Evolutionary conservation across 2,797 vertebrate species (phyloP).

Genomic region (Otolemur crassicaudatus): DNA sequence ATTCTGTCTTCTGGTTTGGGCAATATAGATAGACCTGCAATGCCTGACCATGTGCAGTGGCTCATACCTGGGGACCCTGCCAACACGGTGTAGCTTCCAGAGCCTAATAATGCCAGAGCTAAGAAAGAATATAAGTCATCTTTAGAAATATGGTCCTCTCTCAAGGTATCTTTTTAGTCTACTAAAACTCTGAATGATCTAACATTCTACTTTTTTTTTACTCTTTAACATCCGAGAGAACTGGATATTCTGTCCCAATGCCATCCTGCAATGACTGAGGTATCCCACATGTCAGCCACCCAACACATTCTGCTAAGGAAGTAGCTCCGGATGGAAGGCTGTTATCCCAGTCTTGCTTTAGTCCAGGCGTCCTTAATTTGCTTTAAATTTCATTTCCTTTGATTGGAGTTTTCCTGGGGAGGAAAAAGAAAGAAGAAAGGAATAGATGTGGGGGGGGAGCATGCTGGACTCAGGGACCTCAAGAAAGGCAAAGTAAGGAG

Average conservation of each 20-base stretch:
- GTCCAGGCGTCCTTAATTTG: conserved; percentile 36
- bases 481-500: too few relatives aligned
- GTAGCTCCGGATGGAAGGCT: not conserved
- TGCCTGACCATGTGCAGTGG: too few relatives aligned
- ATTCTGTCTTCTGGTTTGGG: not conserved
- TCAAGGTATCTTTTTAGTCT: conserved; percentile 1
- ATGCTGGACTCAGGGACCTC: not conserved
- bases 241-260: not conserved
- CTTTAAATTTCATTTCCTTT: conserved; percentile 43
- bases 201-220: not conserved
- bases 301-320: not conserved
- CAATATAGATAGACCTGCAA: not conserved
- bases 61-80: not conserved
- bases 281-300: not conserved
- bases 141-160: conserved; percentile 6
- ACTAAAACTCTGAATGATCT: not conserved
- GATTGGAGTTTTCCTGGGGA: not conserved
- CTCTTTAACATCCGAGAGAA: not conserved
- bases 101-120: not conserved
- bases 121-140: not conserved
- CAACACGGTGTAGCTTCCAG: not conserved
- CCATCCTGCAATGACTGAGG: not conserved
- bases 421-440: not conserved
- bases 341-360: not conserved
- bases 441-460: not conserved